These are phyloP conservation scores for Hesperia comma DNA, from an alignment of 2,888 invertebrate genomes.

Conservation along the genomic window DNA sequence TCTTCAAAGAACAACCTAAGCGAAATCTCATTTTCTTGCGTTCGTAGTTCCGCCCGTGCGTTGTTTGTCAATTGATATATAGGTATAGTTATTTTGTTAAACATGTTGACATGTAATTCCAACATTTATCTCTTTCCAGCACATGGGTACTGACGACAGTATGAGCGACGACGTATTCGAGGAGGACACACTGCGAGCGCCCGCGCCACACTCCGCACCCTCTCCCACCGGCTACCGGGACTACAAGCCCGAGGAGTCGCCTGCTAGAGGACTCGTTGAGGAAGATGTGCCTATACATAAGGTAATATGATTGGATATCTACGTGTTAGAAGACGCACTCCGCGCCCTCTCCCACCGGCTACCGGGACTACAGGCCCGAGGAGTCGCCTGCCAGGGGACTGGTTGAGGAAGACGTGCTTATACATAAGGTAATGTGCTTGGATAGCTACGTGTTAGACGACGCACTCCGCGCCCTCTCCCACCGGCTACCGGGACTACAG, in stretches of 20 bases:
- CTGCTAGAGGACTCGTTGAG: constrained; percentile 79
- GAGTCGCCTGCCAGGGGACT: constrained; percentile 85
- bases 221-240: constrained; percentile 92
- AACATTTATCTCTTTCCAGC: constrained; percentile 55
- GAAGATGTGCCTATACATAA: constrained; percentile 87
- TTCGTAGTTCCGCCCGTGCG: too few relatives aligned
- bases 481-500: constrained; percentile 92
- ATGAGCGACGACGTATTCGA: constrained; percentile 94
- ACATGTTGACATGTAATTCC: too few relatives aligned
- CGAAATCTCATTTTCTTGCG: too few relatives aligned
- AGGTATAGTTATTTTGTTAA: too few relatives aligned
- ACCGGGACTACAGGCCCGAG: constrained; percentile 89
- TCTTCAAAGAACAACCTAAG: too few relatives aligned
- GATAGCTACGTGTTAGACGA: too few relatives aligned
- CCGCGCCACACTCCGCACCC: constrained; percentile 79
- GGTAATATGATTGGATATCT: constrained; percentile 73
- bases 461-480: constrained; percentile 86
- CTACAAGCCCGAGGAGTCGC: constrained; percentile 89
- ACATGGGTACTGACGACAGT: constrained; percentile 88
- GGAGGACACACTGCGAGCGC: constrained; percentile 75
- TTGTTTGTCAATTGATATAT: too few relatives aligned
- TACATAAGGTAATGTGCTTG: constrained; percentile 85
- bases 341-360: constrained; percentile 91
- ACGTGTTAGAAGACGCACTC: too few relatives aligned
- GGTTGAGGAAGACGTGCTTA: constrained; percentile 84